Evolutionary conservation across 1,140 invertebrate species (phyloP).

Genomic region (Vanessa tameamea): DNA sequence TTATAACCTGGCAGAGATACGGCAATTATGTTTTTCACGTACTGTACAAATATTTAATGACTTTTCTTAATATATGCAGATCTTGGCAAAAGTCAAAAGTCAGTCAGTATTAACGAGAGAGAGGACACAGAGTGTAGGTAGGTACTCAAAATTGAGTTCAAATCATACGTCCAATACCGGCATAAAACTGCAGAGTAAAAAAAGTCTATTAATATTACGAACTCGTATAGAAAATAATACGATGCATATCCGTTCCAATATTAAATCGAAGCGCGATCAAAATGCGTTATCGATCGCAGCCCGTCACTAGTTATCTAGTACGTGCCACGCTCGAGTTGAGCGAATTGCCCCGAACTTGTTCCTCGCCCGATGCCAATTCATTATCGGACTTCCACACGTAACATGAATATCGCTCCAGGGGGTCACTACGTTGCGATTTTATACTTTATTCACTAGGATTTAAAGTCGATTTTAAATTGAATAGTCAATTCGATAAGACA

Average conservation of each 20-base stretch:
- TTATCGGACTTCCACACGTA: constrained; percentile 72
- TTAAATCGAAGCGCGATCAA: constrained; percentile 31
- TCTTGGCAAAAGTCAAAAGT: too few relatives aligned
- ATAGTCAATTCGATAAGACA: constrained; percentile 58
- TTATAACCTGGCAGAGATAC: too few relatives aligned
- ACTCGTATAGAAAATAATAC: constrained; percentile 2
- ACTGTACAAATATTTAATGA: too few relatives aligned
- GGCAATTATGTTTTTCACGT: too few relatives aligned
- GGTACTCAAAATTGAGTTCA: too few relatives aligned
- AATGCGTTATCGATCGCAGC: constrained; percentile 33
- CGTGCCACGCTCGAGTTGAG: constrained; percentile 46
- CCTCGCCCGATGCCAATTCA: constrained; percentile 70
- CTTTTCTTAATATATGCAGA: too few relatives aligned
- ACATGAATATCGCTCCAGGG: constrained; percentile 55
- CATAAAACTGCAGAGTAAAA: not conserved
- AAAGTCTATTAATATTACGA: constrained; percentile 14
- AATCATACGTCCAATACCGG: too few relatives aligned
- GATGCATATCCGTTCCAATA: constrained; percentile 24
- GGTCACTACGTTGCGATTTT: constrained; percentile 22
- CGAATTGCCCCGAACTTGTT: constrained; percentile 68
- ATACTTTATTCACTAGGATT: constrained; percentile 24
- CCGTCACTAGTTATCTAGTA: constrained; percentile 47
- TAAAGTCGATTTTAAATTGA: constrained; percentile 47
- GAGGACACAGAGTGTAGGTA: too few relatives aligned
- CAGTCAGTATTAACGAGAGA: too few relatives aligned